These are phyloP conservation scores for Clangula hyemalis DNA, from an alignment of 2,797 vertebrate genomes.

Conservation along the genomic window DNA sequence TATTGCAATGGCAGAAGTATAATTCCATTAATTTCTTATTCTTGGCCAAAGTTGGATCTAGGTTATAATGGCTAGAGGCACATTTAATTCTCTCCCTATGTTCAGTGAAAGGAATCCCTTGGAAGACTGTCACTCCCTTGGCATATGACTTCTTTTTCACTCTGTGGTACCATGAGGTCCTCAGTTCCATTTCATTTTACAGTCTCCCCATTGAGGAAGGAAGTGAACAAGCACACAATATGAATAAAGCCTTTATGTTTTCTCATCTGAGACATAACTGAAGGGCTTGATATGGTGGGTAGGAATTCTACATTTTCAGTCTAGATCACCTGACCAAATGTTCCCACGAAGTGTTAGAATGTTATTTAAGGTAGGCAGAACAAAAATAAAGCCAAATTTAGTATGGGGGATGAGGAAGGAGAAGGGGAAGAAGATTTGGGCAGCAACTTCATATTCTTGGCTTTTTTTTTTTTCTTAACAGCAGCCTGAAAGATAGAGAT, in stretches of 20 bases:
- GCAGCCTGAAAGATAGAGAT: not conserved
- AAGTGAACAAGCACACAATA: not conserved
- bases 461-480: not conserved
- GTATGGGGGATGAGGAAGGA: fast-evolving
- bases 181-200: slow-evolving; percentile 34
- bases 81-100: not conserved
- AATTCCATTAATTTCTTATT: not conserved
- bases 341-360: not conserved
- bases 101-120: slow-evolving; percentile 45
- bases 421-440: not conserved
- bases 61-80: slow-evolving; percentile 6
- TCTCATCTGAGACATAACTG: not conserved
- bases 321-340: not conserved
- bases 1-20: not conserved
- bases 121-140: slow-evolving; percentile 38
- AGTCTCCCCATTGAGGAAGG: slow-evolving; percentile 26
- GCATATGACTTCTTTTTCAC: slow-evolving; percentile 47
- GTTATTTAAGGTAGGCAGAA: not conserved
- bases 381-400: not conserved
- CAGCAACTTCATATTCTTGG: not conserved
- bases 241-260: slow-evolving; percentile 63
- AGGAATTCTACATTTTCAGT: not conserved
- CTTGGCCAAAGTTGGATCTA: not conserved
- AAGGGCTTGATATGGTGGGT: not conserved
- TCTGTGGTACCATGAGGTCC: slow-evolving; percentile 33